phyloP scores from a whole-genome alignment of 2,113 vertebrate genomes.

The Hypocryptadius cinnamomeus region DNA sequence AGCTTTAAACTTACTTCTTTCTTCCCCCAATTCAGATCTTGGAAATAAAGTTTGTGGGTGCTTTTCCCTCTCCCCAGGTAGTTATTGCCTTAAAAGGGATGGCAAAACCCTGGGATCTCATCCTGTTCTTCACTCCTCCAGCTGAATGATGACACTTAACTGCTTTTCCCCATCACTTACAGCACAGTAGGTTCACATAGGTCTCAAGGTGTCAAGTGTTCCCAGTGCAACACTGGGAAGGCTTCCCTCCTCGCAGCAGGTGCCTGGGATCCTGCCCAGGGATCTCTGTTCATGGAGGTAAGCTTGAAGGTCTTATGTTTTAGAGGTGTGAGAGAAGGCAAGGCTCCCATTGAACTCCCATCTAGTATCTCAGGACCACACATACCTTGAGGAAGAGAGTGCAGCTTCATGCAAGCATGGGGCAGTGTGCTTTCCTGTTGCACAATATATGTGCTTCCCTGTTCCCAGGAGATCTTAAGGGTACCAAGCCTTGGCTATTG shows the following conservation, averaged over 20 bases:
- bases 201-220: neutral
- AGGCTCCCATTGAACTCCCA: neutral
- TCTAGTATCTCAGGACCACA: neutral
- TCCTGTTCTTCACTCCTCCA: neutral
- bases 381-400: neutral
- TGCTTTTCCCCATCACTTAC: neutral
- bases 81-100: neutral
- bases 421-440: neutral
- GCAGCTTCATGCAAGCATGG: accelerated
- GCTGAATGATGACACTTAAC: neutral
- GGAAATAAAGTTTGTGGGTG: neutral
- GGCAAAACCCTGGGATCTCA: neutral
- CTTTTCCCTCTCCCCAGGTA: neutral
- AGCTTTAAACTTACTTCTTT: neutral
- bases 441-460: neutral
- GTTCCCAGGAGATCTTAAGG: neutral
- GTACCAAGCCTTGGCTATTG: neutral
- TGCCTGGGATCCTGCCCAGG: neutral
- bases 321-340: neutral
- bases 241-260: neutral
- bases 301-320: neutral
- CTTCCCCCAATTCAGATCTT: neutral
- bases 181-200: neutral
- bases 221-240: neutral
- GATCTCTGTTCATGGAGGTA: neutral